Evolutionary conservation across 2,888 invertebrate species (phyloP).

Genomic region (Acleris emargana): DNA sequence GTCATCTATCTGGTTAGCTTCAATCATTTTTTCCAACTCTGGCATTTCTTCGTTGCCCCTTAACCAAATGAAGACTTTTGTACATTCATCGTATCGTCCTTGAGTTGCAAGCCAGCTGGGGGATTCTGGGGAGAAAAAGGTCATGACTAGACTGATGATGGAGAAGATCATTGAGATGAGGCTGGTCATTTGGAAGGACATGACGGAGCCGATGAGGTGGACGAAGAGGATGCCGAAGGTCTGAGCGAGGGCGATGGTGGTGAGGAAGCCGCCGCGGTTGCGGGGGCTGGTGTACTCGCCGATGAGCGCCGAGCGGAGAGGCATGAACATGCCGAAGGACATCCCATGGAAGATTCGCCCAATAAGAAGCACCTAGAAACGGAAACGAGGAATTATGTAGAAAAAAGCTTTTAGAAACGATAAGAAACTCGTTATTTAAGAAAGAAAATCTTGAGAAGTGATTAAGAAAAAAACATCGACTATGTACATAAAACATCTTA

Average conservation of each 20-base stretch:
- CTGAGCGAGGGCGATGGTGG: slow-evolving; percentile 81
- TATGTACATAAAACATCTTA: too few relatives aligned
- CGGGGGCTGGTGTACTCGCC: slow-evolving; percentile 82
- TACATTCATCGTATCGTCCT: slow-evolving; percentile 76
- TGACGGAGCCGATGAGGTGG: slow-evolving; percentile 84
- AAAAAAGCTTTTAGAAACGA: neutral
- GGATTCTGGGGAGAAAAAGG: slow-evolving; percentile 80
- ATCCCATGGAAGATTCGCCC: slow-evolving; percentile 67
- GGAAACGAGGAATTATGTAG: neutral
- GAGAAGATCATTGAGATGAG: slow-evolving; percentile 72
- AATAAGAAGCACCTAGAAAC: slow-evolving; percentile 56
- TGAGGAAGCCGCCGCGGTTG: slow-evolving; percentile 84
- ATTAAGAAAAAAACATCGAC: too few relatives aligned
- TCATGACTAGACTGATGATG: slow-evolving; percentile 68
- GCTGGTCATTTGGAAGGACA: slow-evolving; percentile 81
- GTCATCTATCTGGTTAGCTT: slow-evolving; percentile 31
- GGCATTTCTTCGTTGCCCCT: slow-evolving; percentile 75
- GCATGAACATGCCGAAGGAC: slow-evolving; percentile 76
- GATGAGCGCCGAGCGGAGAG: slow-evolving; percentile 75
- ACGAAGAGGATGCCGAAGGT: slow-evolving; percentile 84
- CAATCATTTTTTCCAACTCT: slow-evolving; percentile 46
- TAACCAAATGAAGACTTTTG: slow-evolving; percentile 78
- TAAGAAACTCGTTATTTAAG: too few relatives aligned
- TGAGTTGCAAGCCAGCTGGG: slow-evolving; percentile 85
- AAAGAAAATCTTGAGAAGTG: too few relatives aligned